Base-by-base conservation (phyloP, 1,140 invertebrate species). In the Bombus ignitus region DNA sequence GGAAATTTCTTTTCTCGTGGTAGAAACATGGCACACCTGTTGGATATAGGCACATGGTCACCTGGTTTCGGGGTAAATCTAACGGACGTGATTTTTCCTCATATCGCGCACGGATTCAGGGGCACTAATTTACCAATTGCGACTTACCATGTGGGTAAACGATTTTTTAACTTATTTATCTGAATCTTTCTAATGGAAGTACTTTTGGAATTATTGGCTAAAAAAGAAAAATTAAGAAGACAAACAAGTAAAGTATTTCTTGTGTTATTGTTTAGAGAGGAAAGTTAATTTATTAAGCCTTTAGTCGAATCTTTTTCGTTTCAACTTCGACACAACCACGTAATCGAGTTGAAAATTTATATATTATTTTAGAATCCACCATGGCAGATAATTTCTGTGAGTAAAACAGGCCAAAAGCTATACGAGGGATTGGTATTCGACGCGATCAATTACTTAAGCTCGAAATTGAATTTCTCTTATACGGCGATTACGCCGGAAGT, bases 391-490 rank as follows among this genome's bases (percentile, higher is more conserved):
- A 92, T 98, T 2, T 95, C 95, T 66, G 91, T 92, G 10, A 96
- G 97, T 82, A 94, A 95, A 32, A 94, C 95, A 6, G 97, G 97
- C 0, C 90, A 96, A 2, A 92, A 95, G 1, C 95, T 96, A 79
- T 97, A 96, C 88, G 94, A 95, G 10, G 98, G 98, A 39, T 94
- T 98, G 42, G 96, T 98, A 32, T 98, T 98, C 93, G 97, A 98
- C 93, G 97, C 98, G 57, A 87, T 99, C 0, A 96, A 97, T 87
- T 96, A 98, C 89, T 93, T 99, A n/a, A 96, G 97, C 1, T 95
- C 95, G 15, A 97, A 96, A 87, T 95, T 98, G 80, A 99, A 99
- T 94, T 99, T 99, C 89, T 97, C 98, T 92, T 97, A 96, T 89
- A 95, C 89, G 3, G 95, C 96, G 13, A 82, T 88, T 15, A 74